Evolutionary conservation across 2,113 vertebrate species (phyloP).

Genomic region (Rhabdornis inornatus): DNA sequence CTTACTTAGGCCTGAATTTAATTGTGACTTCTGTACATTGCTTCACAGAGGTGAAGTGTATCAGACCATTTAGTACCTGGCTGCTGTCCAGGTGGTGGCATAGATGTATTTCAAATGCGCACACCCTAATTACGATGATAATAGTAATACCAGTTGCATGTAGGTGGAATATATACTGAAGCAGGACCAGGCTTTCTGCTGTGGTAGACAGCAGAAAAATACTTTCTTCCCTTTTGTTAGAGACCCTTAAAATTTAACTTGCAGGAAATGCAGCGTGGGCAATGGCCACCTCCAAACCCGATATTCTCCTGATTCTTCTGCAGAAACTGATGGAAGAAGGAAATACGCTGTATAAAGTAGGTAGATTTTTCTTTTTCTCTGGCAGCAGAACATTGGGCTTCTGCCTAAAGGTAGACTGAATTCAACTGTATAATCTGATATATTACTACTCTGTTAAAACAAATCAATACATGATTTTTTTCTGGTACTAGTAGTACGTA

Average conservation of each 20-base stretch:
- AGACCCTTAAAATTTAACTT: slow-evolving; percentile 47
- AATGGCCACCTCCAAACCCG: slow-evolving; percentile 98
- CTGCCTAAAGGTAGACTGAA: background rate
- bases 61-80: background rate
- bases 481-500: background rate
- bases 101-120: background rate
- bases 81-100: background rate
- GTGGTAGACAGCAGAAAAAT: background rate
- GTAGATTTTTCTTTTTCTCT: slow-evolving; percentile 25
- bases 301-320: slow-evolving; percentile 96
- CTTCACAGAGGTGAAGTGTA: background rate
- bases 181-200: background rate
- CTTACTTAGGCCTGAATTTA: background rate
- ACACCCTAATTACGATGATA: too few relatives aligned
- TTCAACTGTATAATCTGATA: background rate
- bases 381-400: background rate
- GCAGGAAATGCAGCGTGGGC: slow-evolving; percentile 98
- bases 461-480: background rate
- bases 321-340: slow-evolving; percentile 99
- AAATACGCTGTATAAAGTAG: slow-evolving; percentile 93
- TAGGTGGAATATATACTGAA: background rate
- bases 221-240: background rate
- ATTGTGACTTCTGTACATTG: background rate
- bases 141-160: background rate
- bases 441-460: background rate